Conservation (phyloP, 2,797 vertebrate genomes). For the Tachyglossus aculeatus region DNA sequence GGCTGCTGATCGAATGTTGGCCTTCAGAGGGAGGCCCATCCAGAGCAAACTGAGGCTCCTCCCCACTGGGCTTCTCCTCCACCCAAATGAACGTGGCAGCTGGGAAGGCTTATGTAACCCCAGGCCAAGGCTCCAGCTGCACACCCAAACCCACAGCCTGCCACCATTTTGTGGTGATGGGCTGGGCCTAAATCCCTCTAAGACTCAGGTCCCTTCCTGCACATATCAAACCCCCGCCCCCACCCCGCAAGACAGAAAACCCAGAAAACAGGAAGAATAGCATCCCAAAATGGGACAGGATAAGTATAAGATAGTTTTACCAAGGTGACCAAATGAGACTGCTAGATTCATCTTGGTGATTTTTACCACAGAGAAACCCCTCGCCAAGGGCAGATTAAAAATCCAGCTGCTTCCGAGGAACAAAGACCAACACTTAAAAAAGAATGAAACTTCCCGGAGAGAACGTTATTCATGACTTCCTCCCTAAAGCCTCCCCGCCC, state of each 20-base stretch:
- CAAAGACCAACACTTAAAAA: no score
- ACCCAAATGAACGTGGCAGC: conserved; percentile 57
- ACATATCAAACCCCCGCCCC: no score
- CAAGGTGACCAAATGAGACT: background rate
- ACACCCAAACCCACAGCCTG: background rate
- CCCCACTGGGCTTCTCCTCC: conserved; percentile 4
- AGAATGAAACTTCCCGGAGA: no score
- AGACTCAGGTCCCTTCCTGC: no score
- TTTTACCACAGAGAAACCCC: background rate
- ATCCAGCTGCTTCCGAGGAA: background rate
- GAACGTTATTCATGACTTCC: no score
- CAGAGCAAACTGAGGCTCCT: conserved; percentile 48
- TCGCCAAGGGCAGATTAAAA: background rate
- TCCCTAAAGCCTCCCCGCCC: no score
- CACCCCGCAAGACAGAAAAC: no score
- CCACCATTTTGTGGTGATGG: background rate
- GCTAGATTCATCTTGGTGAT: background rate
- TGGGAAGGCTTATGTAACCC: conserved; percentile 50
- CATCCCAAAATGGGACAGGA: background rate
- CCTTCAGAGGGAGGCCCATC: conserved; percentile 36
- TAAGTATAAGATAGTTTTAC: background rate
- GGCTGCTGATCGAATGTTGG: background rate
- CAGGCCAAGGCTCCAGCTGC: no score
- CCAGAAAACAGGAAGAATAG: no score
- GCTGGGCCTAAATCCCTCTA: background rate